Base-by-base conservation (phyloP, 2,797 vertebrate species). In the Pseudomugil tenellus region DNA sequence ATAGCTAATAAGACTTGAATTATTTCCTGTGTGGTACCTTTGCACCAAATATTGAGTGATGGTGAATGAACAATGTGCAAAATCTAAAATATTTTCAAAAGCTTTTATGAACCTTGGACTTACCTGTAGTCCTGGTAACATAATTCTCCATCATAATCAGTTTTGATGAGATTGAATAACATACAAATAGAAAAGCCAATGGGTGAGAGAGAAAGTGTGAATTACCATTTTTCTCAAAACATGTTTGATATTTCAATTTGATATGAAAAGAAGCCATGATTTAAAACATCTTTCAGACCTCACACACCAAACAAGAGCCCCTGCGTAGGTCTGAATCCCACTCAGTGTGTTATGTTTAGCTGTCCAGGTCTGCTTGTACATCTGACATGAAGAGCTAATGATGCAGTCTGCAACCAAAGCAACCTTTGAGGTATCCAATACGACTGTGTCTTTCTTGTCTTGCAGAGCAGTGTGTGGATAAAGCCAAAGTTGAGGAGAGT, bases 401-500 rank as follows among this genome's bases (percentile, higher is more conserved):
- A 70, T 63, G 32, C 53, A 29, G 19, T 7, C 0, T 31, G 5
- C 21, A 31, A 29, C 12, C 23, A 6, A 12, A 59, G 16, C 21
- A 39, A 10, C n/a, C 32, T 78, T 35, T 76, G 62, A 67, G 51
- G 28, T 21, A 1, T 70, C 19, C 73, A 8, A 46, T 0, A 0
- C 74, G 55, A 81, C 63, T 52, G 11, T 39, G 52, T 23, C 34
- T 71, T n/a, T 65, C 64, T 81, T 84, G 71, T 77, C 75, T 92
- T 89, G 68, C 89, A 99, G 98, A 99, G 93, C 92, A 95, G 2
- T 96, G 96, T 84, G 97, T 99, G 86, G 96, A 99, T 90, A 99
- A 99, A 92, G 94, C 95, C 72, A 98, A 97, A 91, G 96, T 99
- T 74, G 97, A 99, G 58, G 97, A 98, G 90, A 99, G 96, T 80